Evolutionary conservation across 2,888 invertebrate genomes (phyloP).

Genomic region (Chymomyza fuscimana): DNA sequence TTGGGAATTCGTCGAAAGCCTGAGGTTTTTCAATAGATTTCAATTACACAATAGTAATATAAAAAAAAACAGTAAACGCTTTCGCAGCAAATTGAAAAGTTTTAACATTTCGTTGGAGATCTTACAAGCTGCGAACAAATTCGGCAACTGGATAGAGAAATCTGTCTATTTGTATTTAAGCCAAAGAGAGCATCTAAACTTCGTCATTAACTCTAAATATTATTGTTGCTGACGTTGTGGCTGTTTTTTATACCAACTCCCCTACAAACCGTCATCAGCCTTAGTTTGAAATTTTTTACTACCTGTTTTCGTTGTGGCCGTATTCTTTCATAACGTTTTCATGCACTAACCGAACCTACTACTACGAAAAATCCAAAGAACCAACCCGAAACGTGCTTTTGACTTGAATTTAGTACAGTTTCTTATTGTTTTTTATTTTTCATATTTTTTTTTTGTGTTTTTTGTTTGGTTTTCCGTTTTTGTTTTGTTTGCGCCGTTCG

Average conservation of each 20-base stretch:
- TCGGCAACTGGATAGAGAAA: no score
- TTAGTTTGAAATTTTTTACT: constrained; percentile 50
- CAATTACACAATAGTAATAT: no score
- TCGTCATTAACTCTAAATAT: no score
- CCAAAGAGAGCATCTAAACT: no score
- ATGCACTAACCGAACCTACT: constrained; percentile 45
- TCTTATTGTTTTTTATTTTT: constrained; percentile 27
- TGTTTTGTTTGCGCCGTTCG: constrained; percentile 16
- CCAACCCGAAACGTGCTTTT: constrained; percentile 46
- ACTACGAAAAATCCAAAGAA: constrained; percentile 20
- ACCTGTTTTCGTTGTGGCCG: constrained; percentile 55
- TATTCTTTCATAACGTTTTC: constrained; percentile 61
- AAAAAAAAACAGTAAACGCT: no score
- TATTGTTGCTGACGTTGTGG: background rate
- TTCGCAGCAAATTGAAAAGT: no score
- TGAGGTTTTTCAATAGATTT: no score
- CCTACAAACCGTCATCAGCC: background rate
- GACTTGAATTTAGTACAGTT: constrained; percentile 59
- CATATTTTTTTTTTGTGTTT: constrained; percentile 18
- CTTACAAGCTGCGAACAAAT: no score
- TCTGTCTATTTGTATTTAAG: no score
- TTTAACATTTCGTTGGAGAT: no score
- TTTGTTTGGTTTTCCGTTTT: constrained; percentile 20
- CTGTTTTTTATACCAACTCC: constrained; percentile 11
- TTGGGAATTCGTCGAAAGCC: no score